Base-by-base conservation (phyloP, 2,797 vertebrate genomes). In the Enteromius argenteus region DNA sequence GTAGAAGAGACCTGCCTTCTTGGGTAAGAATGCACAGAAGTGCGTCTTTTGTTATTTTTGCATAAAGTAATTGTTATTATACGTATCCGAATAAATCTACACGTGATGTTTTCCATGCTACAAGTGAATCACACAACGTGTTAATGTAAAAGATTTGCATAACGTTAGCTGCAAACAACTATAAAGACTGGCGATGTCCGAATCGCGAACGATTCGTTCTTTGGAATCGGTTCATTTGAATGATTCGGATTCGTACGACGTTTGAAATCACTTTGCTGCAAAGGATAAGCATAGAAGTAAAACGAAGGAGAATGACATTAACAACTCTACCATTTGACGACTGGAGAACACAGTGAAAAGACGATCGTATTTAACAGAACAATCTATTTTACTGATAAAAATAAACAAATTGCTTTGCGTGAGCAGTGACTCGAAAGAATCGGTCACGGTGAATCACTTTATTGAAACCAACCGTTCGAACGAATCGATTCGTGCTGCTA, bases 1-100 rank as follows among this genome's bases (percentile, higher is more conserved):
- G 91, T 84, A 93, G 90, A 77, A 75, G 91, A 87, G 94, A 95
- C 27, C 92, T 95, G 0, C 95, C 95, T 49, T 94, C 95, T 0
- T 96, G 96, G 96, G 96, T 96, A 91, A 82, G 79, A 62, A 74
- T 9, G 17, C 51, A 42, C 19, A 39, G 7, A 76, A 39, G n/a
- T n/a, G 7, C 21, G 32, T 66, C 9, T 76, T 51, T 73, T 15
- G 30, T 32, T n/a, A 19, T 21, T 23, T 1, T 1, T 46, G 14
- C 32, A 11, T 58, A 21, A 32, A 73, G 2, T 7, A n/a, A 17
- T 4, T 30, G 6, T 14, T 71, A 15, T 14, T 81, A 35, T 37
- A 23, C 17, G 3, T 32, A 32, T 27, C 3, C 0, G 23, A 37
- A 30, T 75, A 23, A 35, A n/a, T 13, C 19, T 19, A 10, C 5